Evolutionary conservation across 2,888 invertebrate genomes (phyloP).

Genomic region (Candidula unifasciata): DNA sequence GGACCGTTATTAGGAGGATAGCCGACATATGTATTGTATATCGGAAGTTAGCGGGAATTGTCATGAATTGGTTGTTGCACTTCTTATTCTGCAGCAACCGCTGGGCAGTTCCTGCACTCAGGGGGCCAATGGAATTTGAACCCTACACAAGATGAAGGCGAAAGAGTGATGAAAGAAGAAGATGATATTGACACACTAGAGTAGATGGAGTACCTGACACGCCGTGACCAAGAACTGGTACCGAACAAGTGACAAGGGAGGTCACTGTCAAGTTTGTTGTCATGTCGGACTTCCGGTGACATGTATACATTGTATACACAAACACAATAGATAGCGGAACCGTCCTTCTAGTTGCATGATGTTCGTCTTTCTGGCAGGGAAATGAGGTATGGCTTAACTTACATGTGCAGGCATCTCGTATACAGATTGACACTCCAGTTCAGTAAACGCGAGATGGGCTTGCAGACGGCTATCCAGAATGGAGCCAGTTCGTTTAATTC

Average conservation of each 20-base stretch:
- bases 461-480: slow-evolving; percentile 60
- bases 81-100: too few species aligned
- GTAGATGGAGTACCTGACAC: too few species aligned
- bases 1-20: too few species aligned
- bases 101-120: too few species aligned
- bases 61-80: too few species aligned
- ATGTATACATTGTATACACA: not conserved
- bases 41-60: too few species aligned
- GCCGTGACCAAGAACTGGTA: too few species aligned
- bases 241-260: not conserved
- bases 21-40: too few species aligned
- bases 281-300: slow-evolving; percentile 26
- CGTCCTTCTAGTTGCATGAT: not conserved
- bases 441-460: slow-evolving; percentile 62
- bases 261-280: not conserved
- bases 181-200: too few species aligned
- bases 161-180: too few species aligned
- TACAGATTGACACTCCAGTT: slow-evolving; percentile 17
- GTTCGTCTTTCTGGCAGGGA: not conserved
- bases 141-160: too few species aligned
- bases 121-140: too few species aligned
- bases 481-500: slow-evolving; percentile 62
- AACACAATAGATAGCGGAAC: not conserved
- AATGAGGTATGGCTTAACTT: slow-evolving; percentile 59
- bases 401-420: slow-evolving; percentile 53